Conservation (phyloP, 2,113 vertebrate genomes). For the Neogobius melanostomus region DNA sequence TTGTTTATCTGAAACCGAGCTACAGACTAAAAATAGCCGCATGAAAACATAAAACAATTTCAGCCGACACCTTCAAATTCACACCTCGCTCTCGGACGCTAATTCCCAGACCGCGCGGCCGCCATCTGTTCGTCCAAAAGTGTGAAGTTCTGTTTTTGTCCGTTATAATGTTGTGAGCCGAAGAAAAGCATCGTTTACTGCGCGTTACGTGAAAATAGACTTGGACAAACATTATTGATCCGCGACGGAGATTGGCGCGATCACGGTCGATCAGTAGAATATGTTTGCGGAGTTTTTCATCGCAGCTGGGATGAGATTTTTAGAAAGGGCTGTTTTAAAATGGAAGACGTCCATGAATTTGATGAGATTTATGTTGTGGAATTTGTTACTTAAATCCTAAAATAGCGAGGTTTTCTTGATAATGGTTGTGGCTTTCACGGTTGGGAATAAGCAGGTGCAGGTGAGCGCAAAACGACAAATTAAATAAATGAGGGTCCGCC, state of each 20-base stretch:
- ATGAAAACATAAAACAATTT: not conserved
- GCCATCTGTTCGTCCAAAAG: conserved; percentile 57
- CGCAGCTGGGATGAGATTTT: too few species aligned
- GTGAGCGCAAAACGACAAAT: not conserved
- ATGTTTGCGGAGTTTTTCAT: too few species aligned
- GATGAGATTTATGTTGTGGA: too few species aligned
- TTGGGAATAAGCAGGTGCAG: not conserved
- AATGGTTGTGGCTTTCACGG: too few species aligned
- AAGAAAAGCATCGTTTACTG: not conserved
- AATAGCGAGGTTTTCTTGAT: too few species aligned
- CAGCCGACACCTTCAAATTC: conserved; percentile 36
- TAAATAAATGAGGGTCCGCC: not conserved
- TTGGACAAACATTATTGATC: too few species aligned
- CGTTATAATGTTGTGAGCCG: not conserved
- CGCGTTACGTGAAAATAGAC: not conserved
- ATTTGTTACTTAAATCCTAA: too few species aligned
- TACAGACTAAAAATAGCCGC: not conserved
- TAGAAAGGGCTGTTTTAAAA: too few species aligned
- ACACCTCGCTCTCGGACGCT: conserved; percentile 39
- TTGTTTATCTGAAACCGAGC: not conserved
- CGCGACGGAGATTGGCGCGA: too few species aligned
- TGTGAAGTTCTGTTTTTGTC: conserved; percentile 42
- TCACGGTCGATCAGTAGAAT: too few species aligned
- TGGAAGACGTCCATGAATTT: too few species aligned
- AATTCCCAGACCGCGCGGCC: conserved; percentile 17